Conservation (phyloP, 1,140 invertebrate genomes). For the Brachionus angularis region DNA sequence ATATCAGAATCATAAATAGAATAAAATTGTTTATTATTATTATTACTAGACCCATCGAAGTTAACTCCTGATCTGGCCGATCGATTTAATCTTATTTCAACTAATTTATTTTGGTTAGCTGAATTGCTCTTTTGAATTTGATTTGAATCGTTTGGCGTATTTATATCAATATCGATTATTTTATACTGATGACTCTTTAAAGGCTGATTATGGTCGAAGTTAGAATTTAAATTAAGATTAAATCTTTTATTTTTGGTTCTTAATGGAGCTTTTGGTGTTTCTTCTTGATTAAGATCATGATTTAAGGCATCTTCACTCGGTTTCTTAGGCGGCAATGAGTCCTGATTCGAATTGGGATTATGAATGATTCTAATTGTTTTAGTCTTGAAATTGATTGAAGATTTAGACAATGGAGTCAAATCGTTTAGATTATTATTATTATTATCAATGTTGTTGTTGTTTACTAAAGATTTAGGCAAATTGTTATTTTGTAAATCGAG, state of each 20-base stretch:
- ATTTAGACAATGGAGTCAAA: background rate
- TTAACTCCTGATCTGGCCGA: background rate
- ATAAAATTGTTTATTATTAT: too few relatives aligned
- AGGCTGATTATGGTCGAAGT: too few relatives aligned
- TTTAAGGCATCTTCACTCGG: slow-evolving; percentile 1
- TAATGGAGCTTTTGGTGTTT: background rate
- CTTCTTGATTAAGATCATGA: too few relatives aligned
- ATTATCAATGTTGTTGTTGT: too few relatives aligned
- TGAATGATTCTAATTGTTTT: slow-evolving; percentile 16
- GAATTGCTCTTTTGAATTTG: background rate
- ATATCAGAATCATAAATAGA: too few relatives aligned
- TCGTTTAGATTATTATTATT: background rate
- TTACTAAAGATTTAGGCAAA: background rate
- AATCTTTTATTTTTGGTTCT: slow-evolving; percentile 15
- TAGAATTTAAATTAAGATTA: background rate
- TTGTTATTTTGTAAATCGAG: slow-evolving; percentile 21
- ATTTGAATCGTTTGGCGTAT: background rate
- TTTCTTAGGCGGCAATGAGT: background rate
- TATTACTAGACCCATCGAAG: too few relatives aligned
- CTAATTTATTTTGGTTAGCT: slow-evolving; percentile 20
- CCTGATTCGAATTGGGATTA: background rate
- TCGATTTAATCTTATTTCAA: slow-evolving; percentile 12
- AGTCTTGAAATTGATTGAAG: background rate
- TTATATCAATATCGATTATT: slow-evolving; percentile 13
- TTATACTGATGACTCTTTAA: slow-evolving; percentile 13